Evolutionary conservation across 2,113 vertebrate genomes (phyloP).

Genomic region (Cottus gobio): DNA sequence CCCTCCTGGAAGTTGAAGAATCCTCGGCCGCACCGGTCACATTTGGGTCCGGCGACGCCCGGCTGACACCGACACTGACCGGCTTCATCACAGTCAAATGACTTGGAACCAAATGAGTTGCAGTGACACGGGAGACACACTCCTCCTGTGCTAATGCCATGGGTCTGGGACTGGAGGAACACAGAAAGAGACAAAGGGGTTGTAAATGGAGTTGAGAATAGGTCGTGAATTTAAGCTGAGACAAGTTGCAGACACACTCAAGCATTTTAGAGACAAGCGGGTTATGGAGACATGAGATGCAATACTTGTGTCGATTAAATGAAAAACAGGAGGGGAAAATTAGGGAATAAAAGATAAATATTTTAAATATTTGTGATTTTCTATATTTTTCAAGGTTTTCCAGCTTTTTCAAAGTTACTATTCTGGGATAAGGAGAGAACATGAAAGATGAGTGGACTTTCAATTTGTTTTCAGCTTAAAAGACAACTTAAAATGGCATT

Average conservation of each 20-base stretch:
- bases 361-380: background rate
- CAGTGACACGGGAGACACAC: constrained; percentile 94
- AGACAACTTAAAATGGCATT: background rate
- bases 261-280: background rate
- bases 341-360: background rate
- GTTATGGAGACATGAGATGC: background rate
- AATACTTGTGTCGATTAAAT: constrained; percentile 6
- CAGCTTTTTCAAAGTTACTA: background rate
- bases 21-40: constrained; percentile 91
- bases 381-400: background rate
- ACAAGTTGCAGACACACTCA: background rate
- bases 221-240: background rate
- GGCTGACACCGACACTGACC: constrained; percentile 97
- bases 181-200: constrained; percentile 19
- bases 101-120: constrained; percentile 97
- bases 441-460: background rate
- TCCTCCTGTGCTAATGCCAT: constrained; percentile 84
- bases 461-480: background rate
- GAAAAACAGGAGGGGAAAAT: background rate
- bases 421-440: background rate
- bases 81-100: constrained; percentile 91
- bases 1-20: constrained; percentile 97
- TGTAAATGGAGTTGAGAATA: background rate
- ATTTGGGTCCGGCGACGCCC: constrained; percentile 93
- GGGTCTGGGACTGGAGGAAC: constrained; percentile 86